Evolutionary conservation across 2,797 vertebrate species (phyloP).

Genomic region (Odontamblyopus lacepedii): DNA sequence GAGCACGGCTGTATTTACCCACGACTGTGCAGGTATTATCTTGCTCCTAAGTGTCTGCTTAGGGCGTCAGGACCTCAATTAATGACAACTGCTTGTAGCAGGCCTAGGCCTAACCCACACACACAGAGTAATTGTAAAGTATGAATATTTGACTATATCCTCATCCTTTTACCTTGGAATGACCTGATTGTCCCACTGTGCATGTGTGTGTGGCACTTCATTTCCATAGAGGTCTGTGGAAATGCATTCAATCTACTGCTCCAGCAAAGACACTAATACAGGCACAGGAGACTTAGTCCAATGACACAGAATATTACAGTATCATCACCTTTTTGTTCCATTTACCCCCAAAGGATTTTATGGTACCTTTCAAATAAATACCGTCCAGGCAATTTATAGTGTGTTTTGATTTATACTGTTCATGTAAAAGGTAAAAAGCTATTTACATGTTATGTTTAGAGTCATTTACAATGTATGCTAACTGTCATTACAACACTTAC

Average conservation of each 20-base stretch:
- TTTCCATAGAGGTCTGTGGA: constrained; percentile 78
- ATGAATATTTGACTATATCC: constrained; percentile 73
- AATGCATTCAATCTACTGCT: constrained; percentile 78
- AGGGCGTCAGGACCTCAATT: constrained; percentile 72
- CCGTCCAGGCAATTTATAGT: background rate
- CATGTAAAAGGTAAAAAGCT: background rate
- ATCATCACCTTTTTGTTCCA: constrained; percentile 50
- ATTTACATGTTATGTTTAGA: background rate
- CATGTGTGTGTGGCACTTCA: constrained; percentile 65
- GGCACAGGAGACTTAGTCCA: constrained; percentile 67
- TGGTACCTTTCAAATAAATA: constrained; percentile 16
- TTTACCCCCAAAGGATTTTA: constrained; percentile 28
- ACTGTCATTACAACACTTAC: background rate
- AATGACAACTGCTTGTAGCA: constrained; percentile 66
- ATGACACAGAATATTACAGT: constrained; percentile 68
- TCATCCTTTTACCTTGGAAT: constrained; percentile 77
- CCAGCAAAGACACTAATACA: constrained; percentile 64
- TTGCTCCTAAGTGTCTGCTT: constrained; percentile 63
- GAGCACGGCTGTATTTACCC: constrained; percentile 30
- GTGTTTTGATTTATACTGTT: background rate
- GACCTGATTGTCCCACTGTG: constrained; percentile 70
- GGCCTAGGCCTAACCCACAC: constrained; percentile 54
- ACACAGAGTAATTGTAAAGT: constrained; percentile 43
- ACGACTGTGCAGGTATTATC: constrained; percentile 65
- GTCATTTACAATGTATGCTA: background rate